Evolutionary conservation across 2,797 vertebrate genomes (phyloP).

Genomic region (Limnodromus scolopaceus): DNA sequence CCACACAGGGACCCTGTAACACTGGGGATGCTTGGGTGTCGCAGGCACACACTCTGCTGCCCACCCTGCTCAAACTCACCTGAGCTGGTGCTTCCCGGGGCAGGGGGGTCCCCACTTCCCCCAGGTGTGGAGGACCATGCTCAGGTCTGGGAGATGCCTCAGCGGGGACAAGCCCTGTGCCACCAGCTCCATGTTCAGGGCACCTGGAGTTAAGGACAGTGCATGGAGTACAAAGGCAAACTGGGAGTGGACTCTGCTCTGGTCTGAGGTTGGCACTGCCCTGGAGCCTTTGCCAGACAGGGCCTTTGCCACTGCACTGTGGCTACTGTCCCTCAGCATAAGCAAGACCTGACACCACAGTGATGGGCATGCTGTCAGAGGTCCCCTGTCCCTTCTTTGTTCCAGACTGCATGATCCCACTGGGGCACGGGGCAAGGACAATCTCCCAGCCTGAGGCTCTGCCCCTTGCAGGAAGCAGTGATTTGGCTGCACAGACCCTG

Average conservation of each 20-base stretch:
- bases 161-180: not conserved
- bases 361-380: not conserved
- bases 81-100: not conserved
- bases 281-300: not conserved
- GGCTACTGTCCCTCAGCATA: not conserved
- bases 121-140: not conserved
- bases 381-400: not conserved
- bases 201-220: not conserved
- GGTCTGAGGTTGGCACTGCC: not conserved
- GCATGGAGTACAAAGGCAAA: not conserved
- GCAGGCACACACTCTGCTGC: accelerated
- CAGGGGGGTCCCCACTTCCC: accelerated
- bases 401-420: not conserved
- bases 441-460: not conserved
- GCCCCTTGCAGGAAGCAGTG: not conserved
- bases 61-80: not conserved
- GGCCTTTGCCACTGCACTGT: not conserved
- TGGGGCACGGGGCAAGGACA: accelerated
- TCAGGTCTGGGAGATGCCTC: not conserved
- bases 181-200: not conserved
- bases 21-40: not conserved
- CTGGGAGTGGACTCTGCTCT: not conserved
- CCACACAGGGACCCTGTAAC: not conserved
- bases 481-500: not conserved
- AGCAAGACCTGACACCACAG: not conserved